Evolutionary conservation across 2,797 vertebrate genomes (phyloP).

Genomic region (Lepidocolaptes lacrymiger): DNA sequence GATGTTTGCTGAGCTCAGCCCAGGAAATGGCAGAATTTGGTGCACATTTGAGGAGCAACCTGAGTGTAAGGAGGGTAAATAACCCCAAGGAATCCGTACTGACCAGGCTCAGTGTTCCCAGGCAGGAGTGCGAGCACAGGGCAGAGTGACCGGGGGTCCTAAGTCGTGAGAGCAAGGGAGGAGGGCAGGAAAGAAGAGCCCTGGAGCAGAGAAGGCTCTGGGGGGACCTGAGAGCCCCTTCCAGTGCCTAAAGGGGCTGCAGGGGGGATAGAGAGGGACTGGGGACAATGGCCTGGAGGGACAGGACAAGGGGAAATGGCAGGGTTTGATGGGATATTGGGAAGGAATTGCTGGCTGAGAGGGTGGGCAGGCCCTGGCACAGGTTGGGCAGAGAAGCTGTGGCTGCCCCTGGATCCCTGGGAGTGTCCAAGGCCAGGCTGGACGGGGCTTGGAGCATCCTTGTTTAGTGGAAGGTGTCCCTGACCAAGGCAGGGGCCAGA

Average conservation of each 20-base stretch:
- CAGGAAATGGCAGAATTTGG: neutral
- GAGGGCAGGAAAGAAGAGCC: fast-evolving
- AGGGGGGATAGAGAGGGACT: neutral
- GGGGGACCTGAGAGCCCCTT: neutral
- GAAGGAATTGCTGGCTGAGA: neutral
- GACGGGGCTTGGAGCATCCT: fast-evolving
- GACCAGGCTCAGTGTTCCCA: fast-evolving
- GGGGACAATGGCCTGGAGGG: neutral
- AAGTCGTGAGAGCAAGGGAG: neutral
- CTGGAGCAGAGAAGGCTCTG: neutral
- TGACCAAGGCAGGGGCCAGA: neutral
- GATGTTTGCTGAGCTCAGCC: neutral
- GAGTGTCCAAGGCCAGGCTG: neutral
- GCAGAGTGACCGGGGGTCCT: fast-evolving
- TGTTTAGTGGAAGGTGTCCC: neutral
- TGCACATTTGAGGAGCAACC: neutral
- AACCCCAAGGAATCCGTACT: neutral
- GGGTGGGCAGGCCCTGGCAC: neutral
- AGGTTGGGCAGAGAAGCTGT: neutral
- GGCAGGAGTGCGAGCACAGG: neutral
- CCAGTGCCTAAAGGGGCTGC: neutral
- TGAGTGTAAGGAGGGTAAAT: fast-evolving
- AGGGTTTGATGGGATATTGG: fast-evolving
- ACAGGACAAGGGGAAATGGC: neutral
- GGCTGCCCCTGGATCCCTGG: neutral